These are phyloP conservation scores for Prionace glauca DNA, from an alignment of 2,797 vertebrate species.

Conservation along the genomic window DNA sequence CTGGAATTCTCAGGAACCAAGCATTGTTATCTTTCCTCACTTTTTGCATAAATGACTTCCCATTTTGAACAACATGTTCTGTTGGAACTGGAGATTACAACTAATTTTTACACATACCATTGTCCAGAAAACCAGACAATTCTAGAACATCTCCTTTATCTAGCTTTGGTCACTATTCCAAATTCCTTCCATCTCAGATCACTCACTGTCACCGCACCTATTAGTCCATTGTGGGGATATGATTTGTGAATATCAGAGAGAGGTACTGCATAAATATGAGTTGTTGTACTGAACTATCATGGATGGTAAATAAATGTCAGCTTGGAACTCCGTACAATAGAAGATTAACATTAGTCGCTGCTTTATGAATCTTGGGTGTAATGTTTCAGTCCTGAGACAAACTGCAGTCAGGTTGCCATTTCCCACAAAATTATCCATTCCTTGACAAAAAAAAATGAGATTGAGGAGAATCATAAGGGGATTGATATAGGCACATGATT, in stretches of 20 bases:
- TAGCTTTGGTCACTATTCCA: too few relatives aligned
- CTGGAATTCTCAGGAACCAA: not conserved
- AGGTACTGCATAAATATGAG: not conserved
- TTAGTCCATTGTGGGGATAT: not conserved
- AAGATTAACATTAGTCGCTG: not conserved
- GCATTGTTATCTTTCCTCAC: not conserved
- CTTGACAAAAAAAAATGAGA: too few relatives aligned
- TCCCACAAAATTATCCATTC: not conserved
- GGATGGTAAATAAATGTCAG: not conserved
- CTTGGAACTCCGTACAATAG: not conserved
- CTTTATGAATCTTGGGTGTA: not conserved
- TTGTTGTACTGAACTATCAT: not conserved
- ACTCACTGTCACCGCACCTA: not conserved
- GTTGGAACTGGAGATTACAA: not conserved
- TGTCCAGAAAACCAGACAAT: not conserved
- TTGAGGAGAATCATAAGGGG: too few relatives aligned
- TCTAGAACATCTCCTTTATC: not conserved
- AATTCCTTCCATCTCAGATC: not conserved
- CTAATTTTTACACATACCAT: not conserved
- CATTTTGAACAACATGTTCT: not conserved
- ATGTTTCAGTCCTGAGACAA: not conserved
- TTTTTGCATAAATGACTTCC: not conserved
- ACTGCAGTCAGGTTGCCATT: not conserved
- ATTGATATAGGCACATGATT: too few relatives aligned
- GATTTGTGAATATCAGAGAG: not conserved